A percentile compares a stretch with the other conserved stretches of the same genome.
Evolutionary conservation across 2,113 vertebrate species (phyloP).

Genomic region (Peromyscus californicus): DNA sequence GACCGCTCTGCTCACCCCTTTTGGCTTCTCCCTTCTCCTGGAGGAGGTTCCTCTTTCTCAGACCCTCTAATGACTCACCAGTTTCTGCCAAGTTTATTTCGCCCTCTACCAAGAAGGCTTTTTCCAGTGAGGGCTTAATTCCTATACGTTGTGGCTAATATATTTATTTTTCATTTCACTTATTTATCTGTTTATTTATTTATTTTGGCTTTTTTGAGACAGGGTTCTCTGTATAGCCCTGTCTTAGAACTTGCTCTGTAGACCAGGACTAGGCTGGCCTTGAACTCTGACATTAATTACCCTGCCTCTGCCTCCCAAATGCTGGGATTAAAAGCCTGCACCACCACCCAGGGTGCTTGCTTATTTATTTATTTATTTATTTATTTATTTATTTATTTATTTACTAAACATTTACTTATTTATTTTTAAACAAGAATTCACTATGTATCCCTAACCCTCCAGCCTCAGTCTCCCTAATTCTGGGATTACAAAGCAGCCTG

Average conservation of each 20-base stretch:
- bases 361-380: neutral
- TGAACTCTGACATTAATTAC: neutral
- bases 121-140: constrained; percentile 19
- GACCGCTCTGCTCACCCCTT: neutral
- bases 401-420: neutral
- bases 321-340: neutral
- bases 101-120: constrained; percentile 43
- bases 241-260: neutral
- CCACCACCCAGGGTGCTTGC: neutral
- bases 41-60: constrained; percentile 26
- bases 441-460: too few species aligned
- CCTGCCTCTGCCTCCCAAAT: neutral
- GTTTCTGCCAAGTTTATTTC: constrained; percentile 49
- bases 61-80: neutral
- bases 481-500: neutral
- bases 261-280: neutral
- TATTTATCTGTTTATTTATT: neutral
- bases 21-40: neutral
- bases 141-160: neutral
- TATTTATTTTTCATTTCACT: neutral
- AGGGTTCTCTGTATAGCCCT: neutral
- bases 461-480: neutral
- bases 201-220: too few species aligned
- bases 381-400: neutral
- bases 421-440: neutral